A percentile compares a stretch with the other conserved stretches of the same genome.
Conservation (phyloP, 2,888 invertebrate genomes). For the Drosophila formosana region DNA sequence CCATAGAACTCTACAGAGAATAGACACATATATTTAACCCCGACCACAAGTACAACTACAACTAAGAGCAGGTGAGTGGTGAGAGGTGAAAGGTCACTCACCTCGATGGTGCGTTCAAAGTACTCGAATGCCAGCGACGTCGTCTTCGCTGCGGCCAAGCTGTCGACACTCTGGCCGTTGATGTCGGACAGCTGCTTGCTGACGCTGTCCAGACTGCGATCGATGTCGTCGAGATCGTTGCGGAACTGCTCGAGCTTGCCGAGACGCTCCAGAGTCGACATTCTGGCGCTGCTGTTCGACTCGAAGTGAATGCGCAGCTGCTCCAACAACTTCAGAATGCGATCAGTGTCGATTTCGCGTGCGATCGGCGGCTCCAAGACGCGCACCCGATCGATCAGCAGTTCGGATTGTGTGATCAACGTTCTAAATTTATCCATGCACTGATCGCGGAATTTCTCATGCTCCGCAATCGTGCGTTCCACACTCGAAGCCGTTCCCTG, state of each 20-base stretch:
- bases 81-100: conserved; percentile 83
- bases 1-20: conserved; percentile 78
- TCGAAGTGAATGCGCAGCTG: conserved; percentile 88
- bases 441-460: conserved; percentile 88
- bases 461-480: conserved; percentile 87
- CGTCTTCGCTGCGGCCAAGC: conserved; percentile 89
- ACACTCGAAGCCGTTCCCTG: conserved; percentile 75
- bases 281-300: conserved; percentile 87
- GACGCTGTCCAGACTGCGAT: conserved; percentile 89
- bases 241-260: conserved; percentile 90
- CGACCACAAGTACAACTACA: neutral
- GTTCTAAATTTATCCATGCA: conserved; percentile 89
- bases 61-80: neutral
- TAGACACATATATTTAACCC: neutral
- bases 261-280: conserved; percentile 88
- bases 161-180: conserved; percentile 90
- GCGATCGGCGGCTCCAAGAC: conserved; percentile 90
- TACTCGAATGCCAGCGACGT: conserved; percentile 90
- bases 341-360: conserved; percentile 89
- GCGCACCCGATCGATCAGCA: conserved; percentile 89
- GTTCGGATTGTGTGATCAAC: conserved; percentile 89
- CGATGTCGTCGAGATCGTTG: conserved; percentile 90
- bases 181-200: conserved; percentile 88
- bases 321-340: conserved; percentile 88
- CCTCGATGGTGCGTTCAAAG: conserved; percentile 92